Base-by-base conservation (phyloP, 1,140 invertebrate genomes). In the Parapsyche elsis region DNA sequence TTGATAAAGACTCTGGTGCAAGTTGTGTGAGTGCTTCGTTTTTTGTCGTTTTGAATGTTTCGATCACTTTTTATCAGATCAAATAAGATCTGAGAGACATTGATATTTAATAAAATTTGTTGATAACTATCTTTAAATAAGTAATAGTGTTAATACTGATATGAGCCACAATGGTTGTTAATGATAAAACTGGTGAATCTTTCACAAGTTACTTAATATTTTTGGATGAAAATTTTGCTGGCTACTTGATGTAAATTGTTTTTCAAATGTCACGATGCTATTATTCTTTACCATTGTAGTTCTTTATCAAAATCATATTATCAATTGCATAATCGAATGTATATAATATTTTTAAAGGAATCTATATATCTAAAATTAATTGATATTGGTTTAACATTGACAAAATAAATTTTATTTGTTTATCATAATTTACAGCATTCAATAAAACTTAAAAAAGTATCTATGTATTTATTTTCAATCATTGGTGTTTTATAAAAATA, bases 41-140 rank as follows among this genome's bases (percentile, higher is more conserved):
- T n/a, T 12, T 75, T 49, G 0, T 75, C 19, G 16, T 53, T 23
- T 24, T 38, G 49, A 53, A 53, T 53, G 12, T 46, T 46, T 46
- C 45, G 16, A 53, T 1, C 71, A 53, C 9, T 73, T 71, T 71
- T 53, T 16, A 5, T 73, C 24, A n/a, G 64, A 67, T 67, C 64
- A 26, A 9, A 26, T 14, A 14, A 26, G 64, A 67, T 67, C 64
- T 26, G 64, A 67, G 24, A 26, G 24, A 67, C 10, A 26, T 67
- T 67, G 64, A 67, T 67, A 67, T 67, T 67, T 67, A 67, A 67
- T 67, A 26, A 26, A 67, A 53, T 53, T 53, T 53, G 49, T 53
- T 53, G 49, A 53, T 19, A 21, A 1, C 5, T 61, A 9, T 19
- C 16, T 21, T 61, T 19, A 61, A 61, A 19, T 61, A 38, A 38